A percentile compares a stretch with the other conserved stretches of the same genome.
Evolutionary conservation across 2,888 invertebrate genomes (phyloP).

Genomic region (Apocheima hispidaria): DNA sequence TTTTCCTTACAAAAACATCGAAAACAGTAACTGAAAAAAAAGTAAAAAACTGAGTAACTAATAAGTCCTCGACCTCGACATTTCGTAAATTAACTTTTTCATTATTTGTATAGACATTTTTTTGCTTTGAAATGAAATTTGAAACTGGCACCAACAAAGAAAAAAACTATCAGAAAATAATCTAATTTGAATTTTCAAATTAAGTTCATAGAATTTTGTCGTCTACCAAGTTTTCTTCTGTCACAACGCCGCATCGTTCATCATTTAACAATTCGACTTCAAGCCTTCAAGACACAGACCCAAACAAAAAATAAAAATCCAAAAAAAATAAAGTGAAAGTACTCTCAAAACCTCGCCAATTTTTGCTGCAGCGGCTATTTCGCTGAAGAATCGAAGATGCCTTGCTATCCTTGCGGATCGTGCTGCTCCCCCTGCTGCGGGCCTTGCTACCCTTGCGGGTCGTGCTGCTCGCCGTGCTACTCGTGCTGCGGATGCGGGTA

Average conservation of each 20-base stretch:
- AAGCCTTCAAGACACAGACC: slow-evolving; percentile 59
- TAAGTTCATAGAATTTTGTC: not conserved
- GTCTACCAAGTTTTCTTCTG: slow-evolving; percentile 51
- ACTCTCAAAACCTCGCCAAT: slow-evolving; percentile 27
- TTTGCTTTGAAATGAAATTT: not conserved
- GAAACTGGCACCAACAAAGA: not conserved
- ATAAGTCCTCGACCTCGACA: not conserved
- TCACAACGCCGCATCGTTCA: not conserved
- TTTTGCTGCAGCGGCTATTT: slow-evolving; percentile 35
- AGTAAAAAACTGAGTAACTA: not conserved
- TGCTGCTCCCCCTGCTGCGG: slow-evolving; percentile 57
- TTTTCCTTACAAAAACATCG: not conserved
- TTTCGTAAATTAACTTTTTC: not conserved
- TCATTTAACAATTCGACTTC: slow-evolving; percentile 58
- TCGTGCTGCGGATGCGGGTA: slow-evolving; percentile 55
- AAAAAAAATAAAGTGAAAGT: slow-evolving; percentile 34
- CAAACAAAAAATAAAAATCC: slow-evolving; percentile 42
- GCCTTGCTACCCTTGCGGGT: slow-evolving; percentile 58
- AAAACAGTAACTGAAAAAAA: not conserved
- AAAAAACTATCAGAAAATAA: not conserved
- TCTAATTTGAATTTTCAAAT: not conserved
- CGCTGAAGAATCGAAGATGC: slow-evolving; percentile 52
- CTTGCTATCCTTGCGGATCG: slow-evolving; percentile 60
- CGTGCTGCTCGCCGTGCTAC: slow-evolving; percentile 62
- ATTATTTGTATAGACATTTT: not conserved